phyloP scores from a whole-genome alignment of 2,113 vertebrate species.

The Echinops telfairi region DNA sequence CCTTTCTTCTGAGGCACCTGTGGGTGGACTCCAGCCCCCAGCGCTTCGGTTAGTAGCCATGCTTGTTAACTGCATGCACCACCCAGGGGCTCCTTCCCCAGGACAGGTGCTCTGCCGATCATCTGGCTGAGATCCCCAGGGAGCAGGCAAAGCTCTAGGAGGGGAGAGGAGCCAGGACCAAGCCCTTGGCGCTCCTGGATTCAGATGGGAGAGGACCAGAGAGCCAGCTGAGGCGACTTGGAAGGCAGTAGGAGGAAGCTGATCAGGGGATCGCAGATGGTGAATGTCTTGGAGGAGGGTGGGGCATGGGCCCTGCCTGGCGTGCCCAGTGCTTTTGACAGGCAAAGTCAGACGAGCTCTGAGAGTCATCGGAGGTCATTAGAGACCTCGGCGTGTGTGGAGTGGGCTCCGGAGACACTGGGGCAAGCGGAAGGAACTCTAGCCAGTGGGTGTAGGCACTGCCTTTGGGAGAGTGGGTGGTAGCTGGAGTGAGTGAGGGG shows the following conservation, averaged over 20 bases:
- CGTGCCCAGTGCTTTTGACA: rapidly evolving
- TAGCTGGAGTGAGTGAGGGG: background rate
- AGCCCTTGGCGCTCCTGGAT: background rate
- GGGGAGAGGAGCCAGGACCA: background rate
- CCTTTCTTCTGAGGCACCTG: background rate
- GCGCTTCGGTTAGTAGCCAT: background rate
- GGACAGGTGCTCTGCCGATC: background rate
- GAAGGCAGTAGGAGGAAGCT: background rate
- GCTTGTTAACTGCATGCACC: background rate
- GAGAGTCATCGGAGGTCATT: background rate
- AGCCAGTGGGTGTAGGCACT: rapidly evolving
- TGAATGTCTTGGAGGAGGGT: background rate
- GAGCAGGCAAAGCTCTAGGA: background rate
- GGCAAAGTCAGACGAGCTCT: background rate
- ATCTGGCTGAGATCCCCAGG: background rate
- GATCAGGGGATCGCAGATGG: no score
- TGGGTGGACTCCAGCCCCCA: background rate
- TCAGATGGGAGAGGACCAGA: background rate
- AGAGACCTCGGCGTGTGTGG: background rate
- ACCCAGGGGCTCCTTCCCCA: background rate
- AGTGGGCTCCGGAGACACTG: background rate
- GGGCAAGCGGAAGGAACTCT: background rate
- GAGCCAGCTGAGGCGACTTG: background rate
- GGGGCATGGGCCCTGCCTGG: background rate
- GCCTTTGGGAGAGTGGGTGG: background rate